phyloP scores from a whole-genome alignment of 1,140 invertebrate genomes.

The Nephotettix cincticeps region DNA sequence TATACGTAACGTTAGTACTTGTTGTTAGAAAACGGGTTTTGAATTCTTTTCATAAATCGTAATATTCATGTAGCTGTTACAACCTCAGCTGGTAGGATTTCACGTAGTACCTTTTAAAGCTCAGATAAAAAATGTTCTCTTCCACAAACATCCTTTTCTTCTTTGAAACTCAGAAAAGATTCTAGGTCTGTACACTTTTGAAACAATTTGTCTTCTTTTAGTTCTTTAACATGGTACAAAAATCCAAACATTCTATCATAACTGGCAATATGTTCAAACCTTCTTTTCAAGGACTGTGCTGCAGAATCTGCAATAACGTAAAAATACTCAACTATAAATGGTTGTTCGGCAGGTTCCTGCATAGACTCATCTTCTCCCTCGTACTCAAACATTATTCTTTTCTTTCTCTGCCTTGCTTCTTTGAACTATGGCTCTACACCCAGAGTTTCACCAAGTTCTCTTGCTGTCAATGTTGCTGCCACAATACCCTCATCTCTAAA shows the following conservation, averaged over 20 bases:
- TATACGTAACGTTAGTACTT: too few species aligned
- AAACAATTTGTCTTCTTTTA: not conserved
- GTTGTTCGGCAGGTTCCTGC: slow-evolving; percentile 8
- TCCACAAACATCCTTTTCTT: not conserved
- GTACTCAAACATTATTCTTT: slow-evolving; percentile 22
- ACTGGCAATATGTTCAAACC: slow-evolving; percentile 22
- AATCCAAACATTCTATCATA: slow-evolving; percentile 8
- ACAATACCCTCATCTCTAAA: not conserved
- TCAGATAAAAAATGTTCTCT: not conserved
- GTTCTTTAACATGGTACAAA: slow-evolving; percentile 24
- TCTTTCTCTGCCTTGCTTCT: not conserved
- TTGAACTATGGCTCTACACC: not conserved
- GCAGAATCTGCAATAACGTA: not conserved
- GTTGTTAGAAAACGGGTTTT: slow-evolving; percentile 9
- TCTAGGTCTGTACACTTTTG: slow-evolving; percentile 11
- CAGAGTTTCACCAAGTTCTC: not conserved
- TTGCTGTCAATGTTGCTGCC: not conserved
- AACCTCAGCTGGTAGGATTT: not conserved
- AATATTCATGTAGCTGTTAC: not conserved
- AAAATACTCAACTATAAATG: slow-evolving; percentile 27
- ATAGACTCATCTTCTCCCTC: slow-evolving; percentile 14
- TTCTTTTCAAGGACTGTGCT: not conserved
- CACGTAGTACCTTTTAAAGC: not conserved
- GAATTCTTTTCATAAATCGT: slow-evolving; percentile 7
- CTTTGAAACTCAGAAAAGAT: not conserved